Percentiles rank a stretch among this genome's conserved stretches.
These are phyloP conservation scores for Amiota minor DNA, from an alignment of 2,888 invertebrate species.

Conservation along the genomic window DNA sequence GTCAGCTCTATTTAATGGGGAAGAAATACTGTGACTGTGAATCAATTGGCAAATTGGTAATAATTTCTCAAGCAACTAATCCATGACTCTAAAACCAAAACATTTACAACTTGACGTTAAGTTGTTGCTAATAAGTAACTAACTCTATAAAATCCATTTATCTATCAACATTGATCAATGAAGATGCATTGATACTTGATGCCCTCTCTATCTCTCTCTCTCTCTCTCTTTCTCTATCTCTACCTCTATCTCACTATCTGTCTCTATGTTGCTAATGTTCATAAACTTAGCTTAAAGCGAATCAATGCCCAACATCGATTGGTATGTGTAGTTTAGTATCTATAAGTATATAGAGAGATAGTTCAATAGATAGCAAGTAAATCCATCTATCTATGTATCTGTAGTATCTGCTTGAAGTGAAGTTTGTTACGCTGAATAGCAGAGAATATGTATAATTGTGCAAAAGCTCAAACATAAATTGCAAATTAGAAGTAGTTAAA, in stretches of 20 bases:
- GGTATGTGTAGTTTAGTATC: constrained; percentile 1
- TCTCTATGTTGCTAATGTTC: too few species aligned
- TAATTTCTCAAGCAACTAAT: constrained; percentile 65
- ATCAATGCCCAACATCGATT: constrained; percentile 40
- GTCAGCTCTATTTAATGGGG: too few species aligned
- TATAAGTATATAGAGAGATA: constrained; percentile 27
- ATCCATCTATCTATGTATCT: constrained; percentile 39
- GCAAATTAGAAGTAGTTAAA: constrained; percentile 61
- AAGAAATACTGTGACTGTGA: constrained; percentile 6
- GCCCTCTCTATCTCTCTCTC: too few species aligned
- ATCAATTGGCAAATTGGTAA: constrained; percentile 64
- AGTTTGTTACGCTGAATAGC: not conserved
- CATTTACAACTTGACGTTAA: constrained; percentile 66
- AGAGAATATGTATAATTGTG: not conserved
- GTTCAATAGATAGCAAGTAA: too few species aligned
- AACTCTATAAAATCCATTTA: constrained; percentile 60
- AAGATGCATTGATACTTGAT: not conserved
- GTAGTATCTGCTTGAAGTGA: not conserved
- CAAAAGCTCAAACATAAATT: constrained; percentile 52
- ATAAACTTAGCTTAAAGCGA: constrained; percentile 39
- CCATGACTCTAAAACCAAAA: constrained; percentile 65
- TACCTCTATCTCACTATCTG: too few species aligned
- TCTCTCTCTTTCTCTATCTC: too few species aligned
- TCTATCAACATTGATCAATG: constrained; percentile 60
- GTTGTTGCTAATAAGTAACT: constrained; percentile 61